Percentiles rank a stretch among this genome's conserved stretches.
phyloP scores from a whole-genome alignment of 2,113 vertebrate species.

The Porphyrio hochstetteri region DNA sequence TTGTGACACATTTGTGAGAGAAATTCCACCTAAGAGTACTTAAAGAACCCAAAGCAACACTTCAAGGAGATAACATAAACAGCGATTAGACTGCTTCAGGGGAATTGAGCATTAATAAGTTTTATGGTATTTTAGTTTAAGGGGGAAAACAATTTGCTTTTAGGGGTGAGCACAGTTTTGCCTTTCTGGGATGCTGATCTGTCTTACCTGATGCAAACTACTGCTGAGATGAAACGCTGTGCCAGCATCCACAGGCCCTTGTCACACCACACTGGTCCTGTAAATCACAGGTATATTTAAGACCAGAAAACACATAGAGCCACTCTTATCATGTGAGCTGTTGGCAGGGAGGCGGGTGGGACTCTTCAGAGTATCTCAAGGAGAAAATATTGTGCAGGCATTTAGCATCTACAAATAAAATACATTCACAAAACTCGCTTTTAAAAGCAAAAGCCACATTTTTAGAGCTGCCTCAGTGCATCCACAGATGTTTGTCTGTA shows the following conservation, averaged over 20 bases:
- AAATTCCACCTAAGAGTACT: background rate
- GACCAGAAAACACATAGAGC: rapidly evolving
- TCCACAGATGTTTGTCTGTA: background rate
- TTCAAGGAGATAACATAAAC: background rate
- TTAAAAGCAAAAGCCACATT: background rate
- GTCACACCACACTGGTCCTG: rapidly evolving
- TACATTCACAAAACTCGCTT: background rate
- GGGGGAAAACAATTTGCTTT: background rate
- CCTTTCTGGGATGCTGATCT: background rate
- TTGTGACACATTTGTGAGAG: slow-evolving; percentile 34
- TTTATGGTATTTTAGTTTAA: background rate
- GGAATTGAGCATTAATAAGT: background rate
- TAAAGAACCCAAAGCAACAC: background rate
- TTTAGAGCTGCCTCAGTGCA: background rate
- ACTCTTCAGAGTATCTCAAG: background rate
- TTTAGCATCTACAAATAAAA: background rate
- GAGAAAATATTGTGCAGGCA: background rate
- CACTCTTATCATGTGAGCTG: rapidly evolving
- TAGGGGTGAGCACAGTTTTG: background rate
- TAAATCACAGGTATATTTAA: background rate
- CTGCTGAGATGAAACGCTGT: background rate
- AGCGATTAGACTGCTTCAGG: background rate
- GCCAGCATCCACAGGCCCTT: background rate
- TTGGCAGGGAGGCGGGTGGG: background rate
- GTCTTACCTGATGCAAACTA: background rate